These are phyloP conservation scores for Phenganax subtilis DNA, from an alignment of 92 coral and sea anemone genomes.

Conservation along the genomic window DNA sequence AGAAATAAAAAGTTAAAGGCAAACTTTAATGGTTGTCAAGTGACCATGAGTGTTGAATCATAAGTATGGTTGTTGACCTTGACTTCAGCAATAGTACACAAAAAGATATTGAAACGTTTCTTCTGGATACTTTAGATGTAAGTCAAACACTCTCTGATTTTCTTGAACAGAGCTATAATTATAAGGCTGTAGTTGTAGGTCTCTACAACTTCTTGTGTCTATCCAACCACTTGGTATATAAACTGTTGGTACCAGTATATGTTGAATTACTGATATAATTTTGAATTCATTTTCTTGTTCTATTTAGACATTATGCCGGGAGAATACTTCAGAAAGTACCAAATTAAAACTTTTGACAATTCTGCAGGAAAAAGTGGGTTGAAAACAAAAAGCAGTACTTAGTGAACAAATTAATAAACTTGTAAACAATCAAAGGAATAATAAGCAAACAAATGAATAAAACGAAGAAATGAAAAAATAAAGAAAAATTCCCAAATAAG, in stretches of 20 bases:
- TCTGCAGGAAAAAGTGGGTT: conserved; percentile 82
- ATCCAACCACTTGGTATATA: background rate
- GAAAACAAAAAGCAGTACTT: background rate
- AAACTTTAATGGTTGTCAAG: too few species aligned
- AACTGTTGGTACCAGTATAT: too few species aligned
- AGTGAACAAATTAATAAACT: too few species aligned
- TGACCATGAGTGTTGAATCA: too few species aligned
- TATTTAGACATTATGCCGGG: conserved; percentile 67
- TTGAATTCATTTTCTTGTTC: background rate
- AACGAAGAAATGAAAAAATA: too few species aligned
- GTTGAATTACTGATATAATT: background rate
- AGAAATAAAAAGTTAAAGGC: too few species aligned
- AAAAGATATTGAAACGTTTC: conserved; percentile 54
- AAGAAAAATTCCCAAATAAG: too few species aligned
- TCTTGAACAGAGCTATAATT: background rate
- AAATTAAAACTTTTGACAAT: conserved; percentile 73
- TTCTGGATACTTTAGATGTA: conserved; percentile 79
- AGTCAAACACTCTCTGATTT: background rate
- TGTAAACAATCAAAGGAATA: too few species aligned
- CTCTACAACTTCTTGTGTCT: too few species aligned
- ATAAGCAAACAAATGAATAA: background rate
- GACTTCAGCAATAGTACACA: conserved; percentile 7
- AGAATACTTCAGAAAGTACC: conserved; percentile 65
- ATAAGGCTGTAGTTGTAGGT: too few species aligned
- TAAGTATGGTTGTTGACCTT: background rate